These are phyloP conservation scores for Notarius quadriscutis DNA, from an alignment of 2,113 vertebrate genomes.

Conservation along the genomic window DNA sequence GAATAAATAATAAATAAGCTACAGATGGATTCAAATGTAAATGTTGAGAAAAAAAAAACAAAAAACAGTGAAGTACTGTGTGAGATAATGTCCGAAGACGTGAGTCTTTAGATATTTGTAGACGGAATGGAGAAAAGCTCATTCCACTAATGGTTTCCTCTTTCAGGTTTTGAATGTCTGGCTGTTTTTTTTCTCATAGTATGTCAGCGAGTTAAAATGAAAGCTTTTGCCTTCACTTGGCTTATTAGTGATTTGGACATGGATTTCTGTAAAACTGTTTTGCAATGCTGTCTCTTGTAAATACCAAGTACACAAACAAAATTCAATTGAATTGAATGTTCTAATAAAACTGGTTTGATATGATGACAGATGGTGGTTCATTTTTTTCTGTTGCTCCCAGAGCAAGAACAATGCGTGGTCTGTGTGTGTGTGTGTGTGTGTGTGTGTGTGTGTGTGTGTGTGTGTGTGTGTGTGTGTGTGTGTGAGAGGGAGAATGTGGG, in stretches of 20 bases:
- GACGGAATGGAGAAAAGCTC: neutral
- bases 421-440: constrained; percentile 14
- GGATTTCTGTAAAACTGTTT: constrained; percentile 14
- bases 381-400: constrained; percentile 79
- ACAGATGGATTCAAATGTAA: neutral
- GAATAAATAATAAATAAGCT: neutral
- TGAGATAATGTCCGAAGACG: neutral
- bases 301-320: constrained; percentile 12
- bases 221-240: neutral
- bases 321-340: constrained; percentile 64
- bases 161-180: neutral
- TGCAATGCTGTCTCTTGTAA: neutral
- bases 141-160: neutral
- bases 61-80: neutral
- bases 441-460: constrained; percentile 28
- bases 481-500: neutral
- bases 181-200: neutral
- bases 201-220: neutral
- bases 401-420: constrained; percentile 71
- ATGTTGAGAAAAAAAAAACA: neutral
- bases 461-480: constrained; percentile 25
- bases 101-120: neutral
- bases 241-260: neutral
- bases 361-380: constrained; percentile 95
- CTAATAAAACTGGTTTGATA: constrained; percentile 87